Percentiles rank a stretch among this genome's conserved stretches.
phyloP scores from a whole-genome alignment of 2,888 invertebrate genomes.

The Congeria kusceri region DNA sequence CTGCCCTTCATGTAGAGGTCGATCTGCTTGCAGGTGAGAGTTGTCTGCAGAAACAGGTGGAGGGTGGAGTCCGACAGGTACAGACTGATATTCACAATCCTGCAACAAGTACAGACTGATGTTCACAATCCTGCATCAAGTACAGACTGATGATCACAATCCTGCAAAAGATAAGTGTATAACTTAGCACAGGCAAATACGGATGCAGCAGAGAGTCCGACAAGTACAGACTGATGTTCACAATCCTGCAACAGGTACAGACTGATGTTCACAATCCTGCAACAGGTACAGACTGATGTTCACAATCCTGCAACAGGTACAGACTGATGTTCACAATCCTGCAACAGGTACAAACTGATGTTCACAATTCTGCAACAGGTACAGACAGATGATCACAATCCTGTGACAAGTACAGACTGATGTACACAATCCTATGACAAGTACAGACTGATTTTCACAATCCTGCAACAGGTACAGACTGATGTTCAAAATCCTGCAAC shows the following conservation, averaged over 20 bases:
- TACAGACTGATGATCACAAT: constrained; percentile 67
- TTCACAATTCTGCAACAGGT: constrained; percentile 71
- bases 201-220: constrained; percentile 76
- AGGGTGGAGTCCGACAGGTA: constrained; percentile 74
- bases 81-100: constrained; percentile 64
- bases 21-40: constrained; percentile 70
- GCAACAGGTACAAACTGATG: constrained; percentile 67
- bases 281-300: constrained; percentile 69
- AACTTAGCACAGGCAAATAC: constrained; percentile 62
- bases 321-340: constrained; percentile 68
- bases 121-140: constrained; percentile 26
- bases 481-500: constrained; percentile 67
- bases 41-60: constrained; percentile 78
- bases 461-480: constrained; percentile 69
- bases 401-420: constrained; percentile 71
- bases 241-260: constrained; percentile 69
- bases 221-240: constrained; percentile 68
- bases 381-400: constrained; percentile 65
- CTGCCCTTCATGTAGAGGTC: constrained; percentile 71
- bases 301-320: too few relatives aligned
- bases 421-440: constrained; percentile 72
- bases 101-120: constrained; percentile 65
- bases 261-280: constrained; percentile 68
- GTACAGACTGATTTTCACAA: constrained; percentile 67
- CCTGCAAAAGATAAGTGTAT: constrained; percentile 57